phyloP scores from a whole-genome alignment of 1,140 invertebrate species.

The Pogonus chalceus region DNA sequence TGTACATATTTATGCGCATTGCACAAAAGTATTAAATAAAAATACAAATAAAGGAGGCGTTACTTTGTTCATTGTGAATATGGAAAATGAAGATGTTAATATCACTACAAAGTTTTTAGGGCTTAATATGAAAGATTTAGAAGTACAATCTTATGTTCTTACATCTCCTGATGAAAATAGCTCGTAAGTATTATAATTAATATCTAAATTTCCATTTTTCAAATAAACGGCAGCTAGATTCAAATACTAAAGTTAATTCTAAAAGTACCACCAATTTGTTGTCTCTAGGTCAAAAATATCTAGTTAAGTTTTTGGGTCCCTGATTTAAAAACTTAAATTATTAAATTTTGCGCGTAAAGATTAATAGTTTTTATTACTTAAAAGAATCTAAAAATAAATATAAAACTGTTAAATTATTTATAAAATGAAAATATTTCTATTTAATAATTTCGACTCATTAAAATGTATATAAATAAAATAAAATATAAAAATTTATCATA shows the following conservation, averaged over 20 bases:
- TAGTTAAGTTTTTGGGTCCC: no score
- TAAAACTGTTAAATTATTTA: no score
- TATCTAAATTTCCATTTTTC: not conserved
- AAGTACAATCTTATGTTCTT: slow-evolving; percentile 29
- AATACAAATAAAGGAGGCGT: slow-evolving; percentile 26
- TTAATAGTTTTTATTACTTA: slow-evolving; percentile 8
- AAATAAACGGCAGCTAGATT: no score
- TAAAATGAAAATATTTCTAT: no score
- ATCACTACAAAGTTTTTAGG: slow-evolving; percentile 19
- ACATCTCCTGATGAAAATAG: slow-evolving; percentile 18
- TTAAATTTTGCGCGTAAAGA: not conserved
- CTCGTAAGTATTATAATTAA: slow-evolving; percentile 18
- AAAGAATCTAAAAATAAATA: no score
- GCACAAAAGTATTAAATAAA: slow-evolving; percentile 26
- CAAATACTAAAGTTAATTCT: no score
- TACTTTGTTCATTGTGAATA: slow-evolving; percentile 27
- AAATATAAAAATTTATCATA: no score
- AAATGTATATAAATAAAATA: no score
- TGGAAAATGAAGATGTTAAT: slow-evolving; percentile 14
- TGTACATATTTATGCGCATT: slow-evolving; percentile 25
- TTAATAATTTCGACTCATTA: no score
- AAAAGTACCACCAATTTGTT: no score
- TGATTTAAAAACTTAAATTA: not conserved
- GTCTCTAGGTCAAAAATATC: no score
- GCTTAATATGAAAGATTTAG: slow-evolving; percentile 20